Conservation (phyloP, 2,113 vertebrate genomes). For the Regulus satrapa region DNA sequence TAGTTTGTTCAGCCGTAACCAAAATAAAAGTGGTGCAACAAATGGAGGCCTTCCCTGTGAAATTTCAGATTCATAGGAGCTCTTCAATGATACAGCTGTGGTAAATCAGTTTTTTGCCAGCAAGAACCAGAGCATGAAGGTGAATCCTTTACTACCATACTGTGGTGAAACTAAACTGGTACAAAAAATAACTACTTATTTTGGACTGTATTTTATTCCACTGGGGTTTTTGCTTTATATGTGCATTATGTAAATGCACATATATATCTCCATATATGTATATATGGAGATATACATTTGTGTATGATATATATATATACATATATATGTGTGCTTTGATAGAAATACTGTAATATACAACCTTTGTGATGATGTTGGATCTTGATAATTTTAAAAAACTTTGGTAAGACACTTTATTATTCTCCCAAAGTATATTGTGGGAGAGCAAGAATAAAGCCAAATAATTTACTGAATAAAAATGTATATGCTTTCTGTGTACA, state of each 20-base stretch:
- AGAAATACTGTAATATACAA: background rate
- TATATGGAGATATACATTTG: fast-evolving
- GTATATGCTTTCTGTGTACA: background rate
- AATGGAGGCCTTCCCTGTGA: background rate
- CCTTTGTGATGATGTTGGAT: background rate
- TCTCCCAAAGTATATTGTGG: background rate
- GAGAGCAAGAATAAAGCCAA: background rate
- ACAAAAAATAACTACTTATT: background rate
- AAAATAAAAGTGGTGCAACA: background rate
- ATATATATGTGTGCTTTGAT: too few relatives aligned
- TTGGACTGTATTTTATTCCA: background rate
- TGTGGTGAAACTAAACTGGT: background rate
- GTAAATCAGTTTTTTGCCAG: fast-evolving
- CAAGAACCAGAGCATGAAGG: background rate
- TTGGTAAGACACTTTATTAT: background rate
- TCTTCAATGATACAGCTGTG: background rate
- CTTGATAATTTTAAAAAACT: background rate
- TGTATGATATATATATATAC: fast-evolving
- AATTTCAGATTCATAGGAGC: background rate
- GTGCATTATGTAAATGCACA: too few relatives aligned
- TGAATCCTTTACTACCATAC: background rate
- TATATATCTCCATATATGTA: fast-evolving
- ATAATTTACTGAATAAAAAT: background rate
- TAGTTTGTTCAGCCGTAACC: background rate
- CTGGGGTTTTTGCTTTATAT: fast-evolving